Evolutionary conservation across 2,888 invertebrate genomes (phyloP).

Genomic region (Xylota segnis): DNA sequence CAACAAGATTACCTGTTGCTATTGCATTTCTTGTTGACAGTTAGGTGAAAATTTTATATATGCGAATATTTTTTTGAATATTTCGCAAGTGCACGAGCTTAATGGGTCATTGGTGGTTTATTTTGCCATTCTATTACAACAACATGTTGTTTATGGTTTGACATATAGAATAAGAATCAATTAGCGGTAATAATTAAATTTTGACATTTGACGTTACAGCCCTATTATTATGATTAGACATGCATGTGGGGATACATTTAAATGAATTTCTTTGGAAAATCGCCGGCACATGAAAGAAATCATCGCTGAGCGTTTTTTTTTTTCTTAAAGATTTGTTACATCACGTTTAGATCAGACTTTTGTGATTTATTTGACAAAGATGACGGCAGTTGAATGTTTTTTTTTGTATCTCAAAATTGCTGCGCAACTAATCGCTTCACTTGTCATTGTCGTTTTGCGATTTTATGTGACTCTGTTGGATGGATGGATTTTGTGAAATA

Average conservation of each 20-base stretch:
- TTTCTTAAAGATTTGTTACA: constrained; percentile 40
- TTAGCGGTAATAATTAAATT: not conserved
- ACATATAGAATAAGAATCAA: constrained; percentile 28
- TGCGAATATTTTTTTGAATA: constrained; percentile 4
- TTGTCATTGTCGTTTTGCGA: constrained; percentile 7
- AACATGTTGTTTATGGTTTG: constrained; percentile 21
- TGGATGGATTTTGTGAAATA: constrained; percentile 25
- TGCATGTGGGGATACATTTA: constrained; percentile 13
- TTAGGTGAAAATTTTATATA: constrained; percentile 38
- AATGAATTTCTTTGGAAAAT: constrained; percentile 12
- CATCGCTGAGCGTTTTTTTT: not conserved
- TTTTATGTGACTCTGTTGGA: constrained; percentile 19
- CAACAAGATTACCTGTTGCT: not conserved
- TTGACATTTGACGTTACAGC: constrained; percentile 33
- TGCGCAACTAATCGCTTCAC: constrained; percentile 31
- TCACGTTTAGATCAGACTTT: constrained; percentile 44
- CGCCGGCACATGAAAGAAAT: constrained; percentile 48
- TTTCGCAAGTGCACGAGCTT: not conserved
- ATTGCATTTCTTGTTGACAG: constrained; percentile 32
- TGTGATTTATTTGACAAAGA: constrained; percentile 51
- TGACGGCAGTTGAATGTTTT: constrained; percentile 7
- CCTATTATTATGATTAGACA: constrained; percentile 27
- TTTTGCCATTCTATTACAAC: constrained; percentile 1
- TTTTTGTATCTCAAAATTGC: constrained; percentile 33
- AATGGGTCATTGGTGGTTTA: constrained; percentile 44